Evolutionary conservation across 2,888 invertebrate species (phyloP).

Genomic region (Drosophila sordidula): DNA sequence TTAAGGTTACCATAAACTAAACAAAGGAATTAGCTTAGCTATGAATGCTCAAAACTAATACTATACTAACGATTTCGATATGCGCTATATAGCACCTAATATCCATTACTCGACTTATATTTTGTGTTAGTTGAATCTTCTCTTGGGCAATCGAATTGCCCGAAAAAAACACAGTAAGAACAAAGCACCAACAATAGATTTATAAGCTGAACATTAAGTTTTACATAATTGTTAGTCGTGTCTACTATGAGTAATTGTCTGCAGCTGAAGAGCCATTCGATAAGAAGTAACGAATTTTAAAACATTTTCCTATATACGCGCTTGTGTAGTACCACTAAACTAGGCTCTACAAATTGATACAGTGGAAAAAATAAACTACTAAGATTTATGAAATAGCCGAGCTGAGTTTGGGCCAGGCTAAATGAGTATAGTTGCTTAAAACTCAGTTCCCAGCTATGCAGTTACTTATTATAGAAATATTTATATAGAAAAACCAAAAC

Average conservation of each 20-base stretch:
- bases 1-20: constrained; percentile 29
- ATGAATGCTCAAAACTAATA: constrained; percentile 34
- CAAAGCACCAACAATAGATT: constrained; percentile 83
- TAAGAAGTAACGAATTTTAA: constrained; percentile 59
- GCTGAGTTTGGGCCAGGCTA: constrained; percentile 20
- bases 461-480: constrained; percentile 28
- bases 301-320: constrained; percentile 50
- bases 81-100: constrained; percentile 20
- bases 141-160: constrained; percentile 76
- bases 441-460: constrained; percentile 20
- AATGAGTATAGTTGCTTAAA: neutral
- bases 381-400: constrained; percentile 20
- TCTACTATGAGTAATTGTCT: constrained; percentile 33
- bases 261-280: constrained; percentile 18
- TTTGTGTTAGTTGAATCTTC: constrained; percentile 52
- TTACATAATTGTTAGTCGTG: constrained; percentile 55
- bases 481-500: constrained; percentile 47
- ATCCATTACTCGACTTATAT: constrained; percentile 25
- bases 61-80: constrained; percentile 28
- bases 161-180: constrained; percentile 80
- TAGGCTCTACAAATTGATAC: constrained; percentile 52
- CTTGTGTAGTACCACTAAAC: constrained; percentile 52
- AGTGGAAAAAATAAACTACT: constrained; percentile 42
- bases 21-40: constrained; percentile 39
- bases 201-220: constrained; percentile 66